phyloP scores from a whole-genome alignment of 2,888 invertebrate species.

The Meta bourneti region DNA sequence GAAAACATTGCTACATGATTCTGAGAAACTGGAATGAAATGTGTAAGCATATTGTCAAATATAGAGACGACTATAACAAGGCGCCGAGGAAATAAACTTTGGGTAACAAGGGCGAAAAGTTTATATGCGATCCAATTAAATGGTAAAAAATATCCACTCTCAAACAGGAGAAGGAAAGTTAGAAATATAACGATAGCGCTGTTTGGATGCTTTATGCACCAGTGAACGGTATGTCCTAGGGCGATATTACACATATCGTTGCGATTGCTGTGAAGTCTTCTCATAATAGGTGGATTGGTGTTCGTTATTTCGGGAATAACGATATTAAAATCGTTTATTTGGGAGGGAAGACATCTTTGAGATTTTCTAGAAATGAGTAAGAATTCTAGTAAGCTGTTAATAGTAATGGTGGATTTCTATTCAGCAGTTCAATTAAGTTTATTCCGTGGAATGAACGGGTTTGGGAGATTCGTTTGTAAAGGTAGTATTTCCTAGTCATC shows the following conservation, averaged over 20 bases:
- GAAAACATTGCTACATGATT: not conserved
- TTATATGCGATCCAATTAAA: slow-evolving; percentile 27
- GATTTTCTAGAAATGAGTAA: not conserved
- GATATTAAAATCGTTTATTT: not conserved
- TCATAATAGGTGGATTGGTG: not conserved
- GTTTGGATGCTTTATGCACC: not conserved
- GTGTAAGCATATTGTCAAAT: slow-evolving; percentile 11
- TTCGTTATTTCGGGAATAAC: not conserved
- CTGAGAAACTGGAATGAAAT: not conserved
- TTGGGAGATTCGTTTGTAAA: too few relatives aligned
- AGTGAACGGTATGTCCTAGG: not conserved
- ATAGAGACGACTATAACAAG: not conserved
- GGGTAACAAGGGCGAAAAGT: slow-evolving; percentile 16
- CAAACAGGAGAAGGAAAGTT: not conserved
- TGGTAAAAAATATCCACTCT: slow-evolving; percentile 12
- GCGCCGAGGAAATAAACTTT: not conserved
- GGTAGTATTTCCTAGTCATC: too few relatives aligned
- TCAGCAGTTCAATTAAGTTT: too few relatives aligned
- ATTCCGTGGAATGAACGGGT: too few relatives aligned
- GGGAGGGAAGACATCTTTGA: not conserved
- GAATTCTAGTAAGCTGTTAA: not conserved
- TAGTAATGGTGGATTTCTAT: not conserved
- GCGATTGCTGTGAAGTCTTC: not conserved
- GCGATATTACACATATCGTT: slow-evolving; percentile 3
- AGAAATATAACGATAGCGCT: not conserved